Base-by-base conservation (phyloP, 2,113 vertebrate genomes). In the Ciconia stormi region DNA sequence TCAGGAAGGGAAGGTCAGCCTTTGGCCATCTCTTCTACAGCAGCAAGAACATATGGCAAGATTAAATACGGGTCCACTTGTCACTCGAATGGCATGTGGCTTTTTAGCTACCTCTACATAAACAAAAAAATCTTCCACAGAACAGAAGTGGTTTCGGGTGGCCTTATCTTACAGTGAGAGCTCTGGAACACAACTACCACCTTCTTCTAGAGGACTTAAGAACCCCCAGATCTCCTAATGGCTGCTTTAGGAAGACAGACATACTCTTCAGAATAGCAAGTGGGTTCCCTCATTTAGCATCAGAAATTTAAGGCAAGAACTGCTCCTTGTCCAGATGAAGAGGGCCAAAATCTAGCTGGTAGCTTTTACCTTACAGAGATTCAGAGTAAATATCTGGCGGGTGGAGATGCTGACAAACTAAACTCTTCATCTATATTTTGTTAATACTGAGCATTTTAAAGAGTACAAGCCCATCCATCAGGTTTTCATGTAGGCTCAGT, bases 61-160 rank as follows among this genome's bases (percentile, higher is more conserved):
- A 27, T 2, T 36, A 63, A 70, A 74, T 6, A 1, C 0, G 1
- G 40, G 25, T 22, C 52, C 25, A 10, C 18, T 32, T 46, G 42
- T 22, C 47, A 32, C 30, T 79, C n/a, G 2, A 6, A 21, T 1
- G 13, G 32, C 36, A 49, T 0, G 2, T 3, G 26, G 52, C 36
- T 49, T 83, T 83, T 81, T 32, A 62, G 87, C 83, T 91, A 62
- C 89, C 81, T 91, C 94, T 55, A 13, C 20, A 16, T 42, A n/a
- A 83, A 26, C 16, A 26, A 19, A 53, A 36, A 2, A 16, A 21
- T 10, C n/a, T 69, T 38, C 52, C 13, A 14, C 7, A 47, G 30
- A 32, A 69, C 22, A 32, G 2, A 30, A 70, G n/a, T 32, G 34
- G n/a, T 10, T 81, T 81, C 36, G 87, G 67, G 65, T 77, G 72